These are phyloP conservation scores for Flexamia atlantica DNA, from an alignment of 2,888 invertebrate genomes.

Conservation along the genomic window DNA sequence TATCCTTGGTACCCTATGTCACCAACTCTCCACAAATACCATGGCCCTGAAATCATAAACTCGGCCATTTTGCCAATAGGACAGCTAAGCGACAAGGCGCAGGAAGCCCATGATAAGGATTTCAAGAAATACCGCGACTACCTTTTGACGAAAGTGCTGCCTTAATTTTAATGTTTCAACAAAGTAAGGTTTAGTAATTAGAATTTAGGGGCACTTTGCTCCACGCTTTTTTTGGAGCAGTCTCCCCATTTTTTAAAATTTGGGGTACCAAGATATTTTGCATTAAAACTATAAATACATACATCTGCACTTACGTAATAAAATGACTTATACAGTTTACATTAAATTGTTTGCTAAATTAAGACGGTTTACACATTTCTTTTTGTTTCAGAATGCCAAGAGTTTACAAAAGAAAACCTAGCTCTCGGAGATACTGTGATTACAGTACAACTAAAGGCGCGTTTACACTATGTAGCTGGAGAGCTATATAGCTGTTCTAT, in stretches of 20 bases:
- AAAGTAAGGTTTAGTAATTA: conserved; percentile 43
- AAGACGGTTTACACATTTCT: conserved; percentile 26
- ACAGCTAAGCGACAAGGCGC: too few relatives aligned
- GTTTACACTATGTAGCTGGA: too few relatives aligned
- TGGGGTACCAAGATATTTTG: neutral
- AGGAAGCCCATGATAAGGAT: too few relatives aligned
- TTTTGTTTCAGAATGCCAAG: conserved; percentile 47
- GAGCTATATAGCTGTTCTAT: too few relatives aligned
- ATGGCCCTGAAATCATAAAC: too few relatives aligned
- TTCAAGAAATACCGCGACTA: too few relatives aligned
- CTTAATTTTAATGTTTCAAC: neutral
- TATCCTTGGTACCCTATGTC: too few relatives aligned
- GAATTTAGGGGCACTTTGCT: conserved; percentile 39
- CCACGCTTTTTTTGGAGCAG: conserved; percentile 48
- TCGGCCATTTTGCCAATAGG: too few relatives aligned
- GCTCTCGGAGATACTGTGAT: conserved; percentile 63
- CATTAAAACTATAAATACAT: too few relatives aligned
- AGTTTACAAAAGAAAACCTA: conserved; percentile 57
- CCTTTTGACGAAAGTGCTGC: too few relatives aligned
- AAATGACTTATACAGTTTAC: neutral
- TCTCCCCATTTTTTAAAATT: conserved; percentile 26
- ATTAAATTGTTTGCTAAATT: neutral
- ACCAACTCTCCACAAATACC: too few relatives aligned
- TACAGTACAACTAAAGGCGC: conserved; percentile 61
- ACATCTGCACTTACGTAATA: too few relatives aligned